Evolutionary conservation across 2,888 invertebrate genomes (phyloP).

Genomic region (Chalcis sispes): DNA sequence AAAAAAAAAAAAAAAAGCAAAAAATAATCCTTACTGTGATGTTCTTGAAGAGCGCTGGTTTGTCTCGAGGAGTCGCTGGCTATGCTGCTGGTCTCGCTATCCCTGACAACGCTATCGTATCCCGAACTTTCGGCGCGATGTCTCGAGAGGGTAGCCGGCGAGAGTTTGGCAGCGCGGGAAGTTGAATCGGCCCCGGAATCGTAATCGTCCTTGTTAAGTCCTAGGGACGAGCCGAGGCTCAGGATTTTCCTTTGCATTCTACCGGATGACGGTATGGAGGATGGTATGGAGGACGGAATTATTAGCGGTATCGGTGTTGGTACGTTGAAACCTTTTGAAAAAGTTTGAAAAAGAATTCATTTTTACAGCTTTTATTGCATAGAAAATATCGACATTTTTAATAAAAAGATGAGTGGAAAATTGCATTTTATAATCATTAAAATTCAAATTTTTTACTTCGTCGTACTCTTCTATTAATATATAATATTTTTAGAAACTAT

Average conservation of each 20-base stretch:
- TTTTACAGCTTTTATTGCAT: not conserved
- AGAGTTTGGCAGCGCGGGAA: conserved; percentile 88
- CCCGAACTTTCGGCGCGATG: conserved; percentile 88
- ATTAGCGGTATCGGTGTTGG: conserved; percentile 45
- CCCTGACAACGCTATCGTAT: conserved; percentile 92
- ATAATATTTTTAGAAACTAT: too few species aligned
- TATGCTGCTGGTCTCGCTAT: conserved; percentile 91
- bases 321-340: conserved; percentile 15
- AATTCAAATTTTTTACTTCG: not conserved
- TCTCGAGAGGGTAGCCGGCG: conserved; percentile 86
- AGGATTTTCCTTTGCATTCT: conserved; percentile 81
- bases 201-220: conserved; percentile 85
- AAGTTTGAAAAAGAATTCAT: not conserved
- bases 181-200: conserved; percentile 91
- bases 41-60: conserved; percentile 75
- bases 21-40: conserved; percentile 68
- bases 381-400: too few species aligned
- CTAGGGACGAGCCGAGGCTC: conserved; percentile 82
- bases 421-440: not conserved
- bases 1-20: conserved; percentile 36
- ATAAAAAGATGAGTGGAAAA: too few species aligned
- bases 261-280: conserved; percentile 78
- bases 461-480: too few species aligned
- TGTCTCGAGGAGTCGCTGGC: conserved; percentile 82
- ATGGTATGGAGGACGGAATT: conserved; percentile 79